A percentile compares a stretch with the other conserved stretches of the same genome.
These are phyloP conservation scores for Grapholita molesta DNA, from an alignment of 1,140 invertebrate genomes.

Conservation along the genomic window DNA sequence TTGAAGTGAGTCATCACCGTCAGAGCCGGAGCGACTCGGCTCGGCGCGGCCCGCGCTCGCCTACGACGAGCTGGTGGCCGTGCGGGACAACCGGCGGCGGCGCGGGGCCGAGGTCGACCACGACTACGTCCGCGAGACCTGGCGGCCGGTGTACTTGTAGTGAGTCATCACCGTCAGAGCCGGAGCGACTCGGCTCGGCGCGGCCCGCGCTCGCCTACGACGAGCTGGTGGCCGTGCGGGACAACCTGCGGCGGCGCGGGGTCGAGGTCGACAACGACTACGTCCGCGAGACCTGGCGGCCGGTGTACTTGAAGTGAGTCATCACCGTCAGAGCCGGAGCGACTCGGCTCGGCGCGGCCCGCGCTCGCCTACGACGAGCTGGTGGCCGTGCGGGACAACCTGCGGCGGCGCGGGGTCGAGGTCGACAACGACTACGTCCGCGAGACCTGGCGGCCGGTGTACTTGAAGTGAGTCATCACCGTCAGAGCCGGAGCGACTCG, in stretches of 20 bases:
- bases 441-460: conserved; percentile 94
- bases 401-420: conserved; percentile 90
- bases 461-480: conserved; percentile 84
- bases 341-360: conserved; percentile 79
- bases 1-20: neutral
- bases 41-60: conserved; percentile 77
- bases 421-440: conserved; percentile 92
- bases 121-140: too few species aligned
- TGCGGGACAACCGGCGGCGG: conserved; percentile 94
- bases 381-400: conserved; percentile 94
- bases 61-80: conserved; percentile 93
- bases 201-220: too few species aligned
- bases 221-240: too few species aligned
- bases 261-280: conserved; percentile 83
- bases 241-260: too few species aligned
- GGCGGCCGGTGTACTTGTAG: too few species aligned
- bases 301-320: conserved; percentile 84
- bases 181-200: too few species aligned
- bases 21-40: too few species aligned
- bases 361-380: conserved; percentile 84
- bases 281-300: conserved; percentile 93
- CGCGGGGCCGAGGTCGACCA: conserved; percentile 61
- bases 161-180: too few species aligned
- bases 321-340: conserved; percentile 38
- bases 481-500: too few species aligned